Percentiles rank a stretch among this genome's conserved stretches.
Evolutionary conservation across 64 coral and sea anemone species (phyloP).

Genomic region (Cladopsammia gracilis): DNA sequence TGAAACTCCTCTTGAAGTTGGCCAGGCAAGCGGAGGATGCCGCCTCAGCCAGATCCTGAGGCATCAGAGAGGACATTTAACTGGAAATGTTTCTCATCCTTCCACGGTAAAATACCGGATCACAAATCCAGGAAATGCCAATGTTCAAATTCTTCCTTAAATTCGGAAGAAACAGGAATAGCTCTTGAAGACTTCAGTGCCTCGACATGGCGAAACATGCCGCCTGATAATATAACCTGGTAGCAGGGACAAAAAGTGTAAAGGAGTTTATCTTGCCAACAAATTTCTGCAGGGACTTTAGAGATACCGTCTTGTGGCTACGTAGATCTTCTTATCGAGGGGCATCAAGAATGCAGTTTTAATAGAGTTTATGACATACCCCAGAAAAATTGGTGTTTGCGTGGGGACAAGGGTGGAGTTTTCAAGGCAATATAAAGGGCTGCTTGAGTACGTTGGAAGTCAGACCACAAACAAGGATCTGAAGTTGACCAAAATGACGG

Average conservation of each 20-base stretch:
- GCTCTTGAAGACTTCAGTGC: neutral
- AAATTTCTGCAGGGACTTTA: conserved; percentile 14
- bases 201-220: neutral
- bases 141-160: neutral
- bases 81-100: conserved; percentile 30
- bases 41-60: conserved; percentile 13
- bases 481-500: neutral
- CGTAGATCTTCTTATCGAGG: neutral
- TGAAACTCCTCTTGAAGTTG: neutral
- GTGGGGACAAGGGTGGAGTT: no score
- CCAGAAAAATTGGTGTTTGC: neutral
- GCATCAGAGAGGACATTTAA: neutral
- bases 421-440: neutral
- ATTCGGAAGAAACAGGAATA: neutral
- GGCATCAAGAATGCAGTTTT: no score
- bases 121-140: conserved; percentile 64
- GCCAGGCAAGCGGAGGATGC: neutral
- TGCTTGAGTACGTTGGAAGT: no score
- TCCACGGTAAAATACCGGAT: conserved; percentile 20
- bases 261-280: conserved; percentile 28
- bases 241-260: neutral
- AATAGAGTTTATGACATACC: neutral
- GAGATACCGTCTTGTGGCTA: neutral
- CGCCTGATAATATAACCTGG: neutral
- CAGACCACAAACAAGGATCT: neutral